Base-by-base conservation (phyloP, 2,888 invertebrate species). In the Meiosimyza decipiens region DNA sequence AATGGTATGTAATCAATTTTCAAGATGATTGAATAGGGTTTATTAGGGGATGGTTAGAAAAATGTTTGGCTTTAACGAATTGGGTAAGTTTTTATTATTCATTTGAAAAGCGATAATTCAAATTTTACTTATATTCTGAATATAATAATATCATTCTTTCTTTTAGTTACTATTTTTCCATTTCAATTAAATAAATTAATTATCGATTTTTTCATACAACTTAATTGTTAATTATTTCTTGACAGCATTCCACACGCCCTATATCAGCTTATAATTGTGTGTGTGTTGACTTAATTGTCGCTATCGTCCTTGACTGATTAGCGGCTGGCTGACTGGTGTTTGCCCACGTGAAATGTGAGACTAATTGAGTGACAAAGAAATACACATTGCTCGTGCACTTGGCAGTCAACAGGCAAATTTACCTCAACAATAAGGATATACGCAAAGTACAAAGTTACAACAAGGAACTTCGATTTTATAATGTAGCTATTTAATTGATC, bases 1-100 rank as follows among this genome's bases (percentile, higher is more conserved):
- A 84, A 84, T 85, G 83, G 82, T 79, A 82, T 84, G 85, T 81
- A 85, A 84, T 85, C 84, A 84, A 84, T 84, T 84, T 84, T 83
- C 84, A 76, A 85, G 83, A 83, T 84, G 84, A 84, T 85, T 84
- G 84, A 84, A 85, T 84, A 82, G 83, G 81, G 15, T 28, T 13
- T 22, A 12, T 22, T 28, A 28, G 22, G n/a, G 28, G 57, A 12
- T 22, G 47, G 7, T 7, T 9, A 40, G 40, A 40, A 40, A 40
- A 1, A 40, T 40, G 9, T 40, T 40, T 40, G 1, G 9, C 2
- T 9, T 9, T 0, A 9, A 9, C 2, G 9, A 40, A 40, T 40
- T 40, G 9, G 1, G 28, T 28, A 4, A 9, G 4, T 22, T 22
- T 22, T 22, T 22, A 9, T 40, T 40, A 9, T 1, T 40, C 9